Conservation (phyloP, 2,113 vertebrate genomes). For the Chionomys nivalis region DNA sequence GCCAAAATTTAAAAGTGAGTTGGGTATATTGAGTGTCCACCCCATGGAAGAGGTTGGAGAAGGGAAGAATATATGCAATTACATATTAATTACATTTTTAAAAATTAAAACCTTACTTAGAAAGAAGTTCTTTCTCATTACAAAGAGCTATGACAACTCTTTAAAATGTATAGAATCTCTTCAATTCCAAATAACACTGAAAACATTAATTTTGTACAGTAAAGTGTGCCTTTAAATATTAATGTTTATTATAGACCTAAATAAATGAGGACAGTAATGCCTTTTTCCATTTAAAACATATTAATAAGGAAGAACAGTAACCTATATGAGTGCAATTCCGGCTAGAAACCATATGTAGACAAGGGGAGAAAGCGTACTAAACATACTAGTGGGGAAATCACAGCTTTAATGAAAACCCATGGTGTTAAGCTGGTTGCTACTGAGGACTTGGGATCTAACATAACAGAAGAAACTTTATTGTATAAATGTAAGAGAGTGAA, state of each 20-base stretch:
- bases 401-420: not conserved
- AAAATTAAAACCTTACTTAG: not conserved
- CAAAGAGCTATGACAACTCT: not conserved
- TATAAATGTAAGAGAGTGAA: not conserved
- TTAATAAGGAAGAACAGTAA: not conserved
- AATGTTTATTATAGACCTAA: not conserved
- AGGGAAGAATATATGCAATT: not conserved
- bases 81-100: not conserved
- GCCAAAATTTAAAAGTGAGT: not conserved
- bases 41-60: not conserved
- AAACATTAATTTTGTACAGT: not conserved
- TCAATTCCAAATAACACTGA: not conserved
- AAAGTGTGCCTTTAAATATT: not conserved
- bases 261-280: not conserved
- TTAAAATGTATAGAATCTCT: not conserved
- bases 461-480: not conserved
- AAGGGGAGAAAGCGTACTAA: not conserved
- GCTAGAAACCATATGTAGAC: not conserved
- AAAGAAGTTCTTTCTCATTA: not conserved
- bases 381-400: not conserved
- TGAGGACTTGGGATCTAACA: not conserved
- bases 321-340: not conserved
- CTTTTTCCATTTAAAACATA: not conserved
- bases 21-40: not conserved
- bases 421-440: not conserved